These are phyloP conservation scores for Napeogenes inachia DNA, from an alignment of 2,888 invertebrate species.

Conservation along the genomic window DNA sequence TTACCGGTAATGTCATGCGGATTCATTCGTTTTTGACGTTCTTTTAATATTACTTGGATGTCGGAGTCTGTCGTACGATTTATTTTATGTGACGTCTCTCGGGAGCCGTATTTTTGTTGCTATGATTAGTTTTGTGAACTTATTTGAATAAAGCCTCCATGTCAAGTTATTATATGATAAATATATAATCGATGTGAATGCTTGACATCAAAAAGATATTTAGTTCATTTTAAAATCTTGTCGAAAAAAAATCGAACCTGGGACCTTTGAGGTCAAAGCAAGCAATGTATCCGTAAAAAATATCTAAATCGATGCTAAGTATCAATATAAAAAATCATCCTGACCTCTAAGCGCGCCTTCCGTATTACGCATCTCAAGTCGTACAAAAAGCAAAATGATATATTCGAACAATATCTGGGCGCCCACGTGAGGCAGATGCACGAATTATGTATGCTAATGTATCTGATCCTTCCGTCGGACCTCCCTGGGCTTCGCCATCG, in stretches of 20 bases:
- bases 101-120: constrained; percentile 14
- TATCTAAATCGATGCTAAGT: too few species aligned
- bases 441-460: constrained; percentile 73
- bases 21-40: constrained; percentile 56
- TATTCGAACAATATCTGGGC: constrained; percentile 44
- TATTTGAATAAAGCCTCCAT: neutral
- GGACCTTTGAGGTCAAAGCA: too few species aligned
- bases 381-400: constrained; percentile 31
- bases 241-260: too few species aligned
- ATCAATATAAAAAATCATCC: neutral
- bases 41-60: constrained; percentile 34
- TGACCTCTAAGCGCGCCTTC: constrained; percentile 23
- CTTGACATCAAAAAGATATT: too few species aligned
- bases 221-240: too few species aligned
- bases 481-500: constrained; percentile 43
- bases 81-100: constrained; percentile 23
- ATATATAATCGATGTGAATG: too few species aligned
- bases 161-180: too few species aligned
- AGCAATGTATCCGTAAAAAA: too few species aligned
- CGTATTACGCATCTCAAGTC: constrained; percentile 29
- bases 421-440: constrained; percentile 38
- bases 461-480: constrained; percentile 71
- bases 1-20: constrained; percentile 61
- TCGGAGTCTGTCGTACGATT: constrained; percentile 24
- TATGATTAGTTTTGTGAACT: constrained; percentile 8